Base-by-base conservation (phyloP, 2,888 invertebrate species). In the Pediacus dermestoides region DNA sequence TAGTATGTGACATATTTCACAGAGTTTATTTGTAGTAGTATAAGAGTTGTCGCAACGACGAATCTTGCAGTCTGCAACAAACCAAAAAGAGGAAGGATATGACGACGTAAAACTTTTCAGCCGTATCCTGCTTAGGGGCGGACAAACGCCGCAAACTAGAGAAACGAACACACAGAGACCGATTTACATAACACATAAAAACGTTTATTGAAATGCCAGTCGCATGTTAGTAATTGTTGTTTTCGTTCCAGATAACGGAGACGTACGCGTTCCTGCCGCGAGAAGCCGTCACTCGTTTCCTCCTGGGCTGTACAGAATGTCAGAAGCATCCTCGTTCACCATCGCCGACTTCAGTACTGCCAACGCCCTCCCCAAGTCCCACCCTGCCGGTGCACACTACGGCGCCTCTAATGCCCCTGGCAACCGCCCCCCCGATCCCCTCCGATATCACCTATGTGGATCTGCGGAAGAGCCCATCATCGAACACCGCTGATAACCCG, bases 261-360 rank as follows among this genome's bases (percentile, higher is more conserved):
- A 92, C 90, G 44, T 95, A 91, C 75, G 92, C 93, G 33, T 95
- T 94, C 67, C 77, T 95, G 57, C 95, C 95, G 2, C 82, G 95
- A 39, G 95, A 95, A 72, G 94, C 95, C 32, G 94, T 95, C 66
- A 95, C 95, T 42, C 84, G 91, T 58, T 95, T 95, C 74, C 82
- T 95, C 42, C 83, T 94, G 70, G 90, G 92, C 58, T 95, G 94
- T 70, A 85, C 88, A 26, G 92, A 93, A 70, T 95, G 95, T 70
- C 88, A 89, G 64, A 81, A 87, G 63, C 80, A 83, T 61, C 82
- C 82, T 58, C 77, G 81, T 66, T 82, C 81, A 50, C 74, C 72
- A 34, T 82, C 81, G 39, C 81, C 76, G 1, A 71, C 74, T 0
- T 74, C 76, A 1, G 68, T 77, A 1, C 53, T 67, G 42, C 70